Evolutionary conservation across 2,888 invertebrate genomes (phyloP), one percentile per base, ranked within the genome.

Genomic region (Pyrochroa serraticornis): DNA sequence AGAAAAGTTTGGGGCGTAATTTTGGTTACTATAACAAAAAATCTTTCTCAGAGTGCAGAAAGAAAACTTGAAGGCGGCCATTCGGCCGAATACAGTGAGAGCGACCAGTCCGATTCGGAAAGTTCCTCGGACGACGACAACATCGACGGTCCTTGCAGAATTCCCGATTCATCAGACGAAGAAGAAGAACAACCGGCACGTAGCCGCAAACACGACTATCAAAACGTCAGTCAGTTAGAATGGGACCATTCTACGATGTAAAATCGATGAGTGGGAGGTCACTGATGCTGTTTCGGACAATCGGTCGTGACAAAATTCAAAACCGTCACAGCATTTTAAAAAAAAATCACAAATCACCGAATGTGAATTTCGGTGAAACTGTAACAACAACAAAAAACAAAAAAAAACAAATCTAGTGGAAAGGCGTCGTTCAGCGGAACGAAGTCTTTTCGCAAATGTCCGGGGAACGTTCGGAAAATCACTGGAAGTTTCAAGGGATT

Each of bases 181-280:
- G 85, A 85, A 41, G 77, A 78, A 57, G 76, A 83, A 60, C 66
- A 69, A 54, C 67, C 67, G 31, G 58, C 64, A 39, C 72, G 70
- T 54, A 81, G 75, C 71, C 82, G 77, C 77, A 84, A 78, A 64
- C 78, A 77, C 64, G 79, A 88, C 76, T 89, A 89, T 79, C 85
- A 88, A 73, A 88, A 89, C 81, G 87, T 89, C 75, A 89, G 87
- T 79, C 89, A 89, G 80, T 80, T 89, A 65, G 89, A 89, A 80
- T 89, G 89, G 89, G 89, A 89, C 80, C 88, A 89, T 82, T 87
- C 87, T 80, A 89, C 88, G 71, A 89, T 89, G 87, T 89, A 87
- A 85, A 66, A 60, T 48, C 35, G 22, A 22, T 22, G 22, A 22
- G 22, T 22, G 22, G 22, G 22, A 5, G 3, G 22, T 22, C 22